Base-by-base conservation (phyloP, 2,797 vertebrate genomes). In the Gymnodraco acuticeps region DNA sequence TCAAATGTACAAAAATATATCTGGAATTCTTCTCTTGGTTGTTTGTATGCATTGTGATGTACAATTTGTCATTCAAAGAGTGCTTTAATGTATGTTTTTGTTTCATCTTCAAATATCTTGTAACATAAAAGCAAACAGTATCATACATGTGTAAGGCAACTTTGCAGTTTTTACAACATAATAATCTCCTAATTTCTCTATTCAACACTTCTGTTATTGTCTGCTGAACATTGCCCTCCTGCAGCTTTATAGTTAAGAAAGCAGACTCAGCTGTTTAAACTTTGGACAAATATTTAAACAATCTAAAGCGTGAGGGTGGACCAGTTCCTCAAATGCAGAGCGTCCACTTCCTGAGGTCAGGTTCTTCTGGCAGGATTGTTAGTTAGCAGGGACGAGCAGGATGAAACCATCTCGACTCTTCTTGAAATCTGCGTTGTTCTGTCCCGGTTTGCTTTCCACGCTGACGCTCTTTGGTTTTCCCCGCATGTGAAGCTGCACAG, bases 391-490 rank as follows among this genome's bases (percentile, higher is more conserved):
- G 7, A 95, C 19, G 64, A 94, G 62, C 61, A 96, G 89, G 75
- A 90, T 53, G 66, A 95, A 96, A 14, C 95, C 95, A 0, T 91
- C 83, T 55, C 80, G 83, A 73, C 81, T 93, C 90, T 95, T 96
- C 82, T 93, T 95, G 91, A 95, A 96, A 43, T 96, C 94, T 0
- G 88, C 79, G 0, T 4, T 50, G 69, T 70, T 43, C 73, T 93
- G 94, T 4, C 94, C 90, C 0, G 83, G 19, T 71, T 80, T 94
- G 68, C 82, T 89, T 68, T 96, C 94, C 62, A 95, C 86, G 0
- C 82, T 88, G 64, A 95, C 89, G 7, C 11, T 92, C 78, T 93
- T 95, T 16, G 84, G 77, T 71, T 94, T 95, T 0, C 94, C 94
- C 2, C 94, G 79, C 93, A 95, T 93, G 78, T 95, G 86, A 3